Base-by-base conservation (phyloP, 2,888 invertebrate genomes). In the Ecliptopera silaceata region DNA sequence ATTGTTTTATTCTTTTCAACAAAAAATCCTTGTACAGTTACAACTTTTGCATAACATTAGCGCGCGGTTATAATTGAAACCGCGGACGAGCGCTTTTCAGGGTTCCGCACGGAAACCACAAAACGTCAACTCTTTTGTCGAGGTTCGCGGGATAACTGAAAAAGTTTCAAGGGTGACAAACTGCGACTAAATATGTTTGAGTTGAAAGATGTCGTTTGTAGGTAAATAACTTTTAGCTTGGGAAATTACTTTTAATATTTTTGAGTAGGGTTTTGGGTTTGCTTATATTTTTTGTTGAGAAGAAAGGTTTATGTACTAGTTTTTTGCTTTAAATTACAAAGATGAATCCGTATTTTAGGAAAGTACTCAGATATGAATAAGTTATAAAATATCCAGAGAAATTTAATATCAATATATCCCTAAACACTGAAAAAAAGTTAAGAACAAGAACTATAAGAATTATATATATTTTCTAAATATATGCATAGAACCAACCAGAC, bases 11-110 rank as follows among this genome's bases (percentile, higher is more conserved):
- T 42, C 42, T 29, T 26, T 50, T 31, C 13, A 4, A 6, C 32
- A 26, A 10, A 26, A n/a, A 59, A 42, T 54, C 54, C 42, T 57
- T 53, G 70, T 45, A 64, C 66, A 52, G 39, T 47, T 68, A 68
- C 59, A 74, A 74, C 72, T 78, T 75, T 69, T 70, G 75, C 74
- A 77, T 77, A 73, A 72, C 66, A 74, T 77, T 78, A 74, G 68
- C 69, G 66, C 64, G 61, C 64, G 59, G 63, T 66, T 72, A 74
- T 80, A 77, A 79, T 77, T 75, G 77, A 76, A 74, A 74, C 75
- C 69, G 55, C 53, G 49, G 31, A 32, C 53, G 48, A 48, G 47
- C 44, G 49, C 48, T 52, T 61, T 54, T 53, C 41, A 48, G 45
- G 55, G 22, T 58, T 61, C 54, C 32, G 38, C 46, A 29, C 20